Evolutionary conservation across 2,888 invertebrate genomes (phyloP), one percentile per base, ranked within the genome.

Genomic region (Callyntrura guangdongensis): DNA sequence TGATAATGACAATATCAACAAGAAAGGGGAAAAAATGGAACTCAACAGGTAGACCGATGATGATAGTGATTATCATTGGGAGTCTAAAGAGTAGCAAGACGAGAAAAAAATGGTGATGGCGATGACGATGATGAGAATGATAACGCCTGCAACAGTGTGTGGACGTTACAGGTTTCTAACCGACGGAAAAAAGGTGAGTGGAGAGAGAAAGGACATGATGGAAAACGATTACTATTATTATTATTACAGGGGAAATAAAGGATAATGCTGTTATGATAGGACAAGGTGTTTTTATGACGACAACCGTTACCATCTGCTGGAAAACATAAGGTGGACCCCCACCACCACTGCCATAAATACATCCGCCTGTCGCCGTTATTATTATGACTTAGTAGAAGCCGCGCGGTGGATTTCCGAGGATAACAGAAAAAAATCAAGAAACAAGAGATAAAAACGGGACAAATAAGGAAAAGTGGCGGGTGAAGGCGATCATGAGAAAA

Each of bases 11-110:
- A 72, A 36, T n/a, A 72, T 36, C 72, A 45, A 72, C 45, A 36
- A 45, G 25, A 86, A 61, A 59, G 22, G 47, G 49, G 67, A 61
- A 88, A 61, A 82, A 36, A 77, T 49, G 17, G 67, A 27, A 67
- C 36, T 72, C 72, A 72, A 72, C 72, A 72, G 72, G 72, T 72
- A 72, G 72, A 36, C 56, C 14, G 17, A 27, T 67, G 67, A 25
- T 25, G 27, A 27, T 67, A 12, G 27, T 27, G 67, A 14, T 53
- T 53, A 53, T 53, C 5, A n/a, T 14, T n/a, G 56, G 56, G 11
- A n/a, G 56, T n/a, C 36, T 36, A 17, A 17, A n/a, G 1, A n/a
- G 5, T n/a, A 5, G 56, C n/a, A n/a, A n/a, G 56, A 56, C n/a
- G 14, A 56, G 53, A 59, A 69, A 79, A 82, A 92, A 17, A 64